A percentile compares a stretch with the other conserved stretches of the same genome.
These are phyloP conservation scores for Chrysolina oricalcia DNA, from an alignment of 2,888 invertebrate genomes.

Conservation along the genomic window DNA sequence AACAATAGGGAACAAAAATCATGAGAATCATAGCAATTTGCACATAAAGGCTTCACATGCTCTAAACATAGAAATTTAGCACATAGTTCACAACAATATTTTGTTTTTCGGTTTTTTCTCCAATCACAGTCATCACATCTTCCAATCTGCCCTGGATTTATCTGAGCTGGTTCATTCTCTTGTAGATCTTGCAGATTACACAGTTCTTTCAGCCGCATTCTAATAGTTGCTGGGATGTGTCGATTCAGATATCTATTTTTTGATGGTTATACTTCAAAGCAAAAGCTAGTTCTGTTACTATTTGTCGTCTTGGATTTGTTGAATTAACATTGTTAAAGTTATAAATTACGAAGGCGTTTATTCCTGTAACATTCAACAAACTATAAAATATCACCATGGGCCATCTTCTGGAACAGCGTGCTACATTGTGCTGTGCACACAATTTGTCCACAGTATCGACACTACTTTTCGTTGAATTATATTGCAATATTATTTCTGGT, in stretches of 20 bases:
- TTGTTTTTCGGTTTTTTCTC: conserved; percentile 12
- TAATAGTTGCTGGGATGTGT: conserved; percentile 15
- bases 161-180: conserved; percentile 13
- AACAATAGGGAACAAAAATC: too few species aligned
- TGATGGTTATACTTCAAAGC: conserved; percentile 20
- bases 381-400: conserved; percentile 18
- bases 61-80: neutral
- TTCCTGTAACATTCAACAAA: conserved; percentile 23
- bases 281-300: conserved; percentile 22
- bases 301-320: conserved; percentile 10
- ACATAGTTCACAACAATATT: conserved; percentile 19
- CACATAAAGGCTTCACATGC: conserved; percentile 1
- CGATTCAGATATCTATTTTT: conserved; percentile 12
- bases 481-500: conserved; percentile 29
- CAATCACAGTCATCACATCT: conserved; percentile 21
- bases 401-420: conserved; percentile 4
- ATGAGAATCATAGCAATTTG: neutral
- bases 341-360: neutral
- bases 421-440: neutral
- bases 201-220: neutral
- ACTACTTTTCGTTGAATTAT: conserved; percentile 10
- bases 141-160: neutral
- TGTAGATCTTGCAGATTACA: neutral
- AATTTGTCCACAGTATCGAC: conserved; percentile 25
- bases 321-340: conserved; percentile 14